Evolutionary conservation across 2,113 vertebrate species (phyloP), one percentile per base, ranked within the genome.

Genomic region (Rhabdomys dilectus): DNA sequence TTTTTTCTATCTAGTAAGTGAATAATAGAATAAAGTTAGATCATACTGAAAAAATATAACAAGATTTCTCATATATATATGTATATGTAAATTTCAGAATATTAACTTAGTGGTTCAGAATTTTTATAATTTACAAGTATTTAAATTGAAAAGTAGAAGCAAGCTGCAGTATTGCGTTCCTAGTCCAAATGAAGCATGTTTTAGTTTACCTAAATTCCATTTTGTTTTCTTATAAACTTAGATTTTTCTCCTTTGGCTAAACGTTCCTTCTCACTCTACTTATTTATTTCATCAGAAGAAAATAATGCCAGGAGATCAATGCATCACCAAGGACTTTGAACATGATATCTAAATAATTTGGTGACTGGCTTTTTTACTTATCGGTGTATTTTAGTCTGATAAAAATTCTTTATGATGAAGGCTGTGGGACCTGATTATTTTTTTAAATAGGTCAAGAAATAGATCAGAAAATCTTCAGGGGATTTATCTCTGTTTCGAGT

Each of bases 401-500:
- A 91, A 78, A 96, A 97, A 91, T 89, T 93, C 72, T 97, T 91
- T 97, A 75, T 70, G 51, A 94, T 94, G 73, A 96, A 89, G 86
- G 48, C 91, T 97, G 75, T 70, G 80, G 72, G 96, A 64, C 97
- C 95, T 97, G 96, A 94, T 97, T 97, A 78, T 97, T 93, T 94
- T 96, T 88, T 95, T 19, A 97, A 98, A 97, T 98, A 97, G 97
- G 97, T 97, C 97, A 98, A 97, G 96, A 98, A 98, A 95, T 97
- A 95, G 97, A 97, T 97, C 97, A 97, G 81, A 96, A 95, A 97
- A 97, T 97, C 96, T 97, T n/a, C 93, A 97, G 97, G 95, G 97
- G 89, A 97, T 96, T 97, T 96, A 80, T 93, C 94, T 97, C 94
- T 97, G 94, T 95, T 97, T 96, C 91, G 91, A 89, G 95, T 91